Evolutionary conservation across 1,140 invertebrate genomes (phyloP), one percentile per base, ranked within the genome.

Genomic region (Schmidtea mediterranea): DNA sequence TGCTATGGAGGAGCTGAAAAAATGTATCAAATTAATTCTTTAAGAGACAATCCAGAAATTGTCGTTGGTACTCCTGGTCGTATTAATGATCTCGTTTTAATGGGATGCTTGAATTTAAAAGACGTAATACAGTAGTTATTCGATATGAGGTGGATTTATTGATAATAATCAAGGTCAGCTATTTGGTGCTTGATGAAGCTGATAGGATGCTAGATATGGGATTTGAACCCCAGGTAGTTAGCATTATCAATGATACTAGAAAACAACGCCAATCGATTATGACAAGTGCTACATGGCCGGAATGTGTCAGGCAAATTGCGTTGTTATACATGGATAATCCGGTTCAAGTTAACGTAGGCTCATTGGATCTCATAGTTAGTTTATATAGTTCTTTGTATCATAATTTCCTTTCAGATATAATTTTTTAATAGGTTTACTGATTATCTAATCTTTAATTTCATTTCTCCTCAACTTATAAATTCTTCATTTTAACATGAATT

Each of bases 151-250:
- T 32, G 10, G 10, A 32, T 32, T 32, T 32, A 59, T 86, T 48
- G 89, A 95, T 9, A 67, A 98, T 0, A 83, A 79, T 64, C 80
- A 90, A 58, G 98, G 92, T 58, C 57, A 73, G 73, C 2, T 74
- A 74, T 57, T 70, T 75, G 36, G 73, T 74, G 36, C 64, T 74
- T 55, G 73, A 75, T 80, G 41, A 74, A 55, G 62, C 89, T 43
- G 89, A 97, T 70, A 74, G 86, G 59, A 97, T 97, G 89, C 90
- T 97, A 66, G 87, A 95, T 68, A 92, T 94, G 83, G 90, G 90
- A 66, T 97, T 98, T 66, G 90, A 97, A 66, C 80, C 82, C 32
- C 77, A 94, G 63, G 89, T 98, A 0, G 84, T 94, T 59, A 90
- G 87, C 62, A 95, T 98, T 63, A 69, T 99, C 1, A 86, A 80